Percentiles rank a stretch among this genome's conserved stretches.
Conservation (phyloP, 2,113 vertebrate species). For the Hippoglossus stenolepis region DNA sequence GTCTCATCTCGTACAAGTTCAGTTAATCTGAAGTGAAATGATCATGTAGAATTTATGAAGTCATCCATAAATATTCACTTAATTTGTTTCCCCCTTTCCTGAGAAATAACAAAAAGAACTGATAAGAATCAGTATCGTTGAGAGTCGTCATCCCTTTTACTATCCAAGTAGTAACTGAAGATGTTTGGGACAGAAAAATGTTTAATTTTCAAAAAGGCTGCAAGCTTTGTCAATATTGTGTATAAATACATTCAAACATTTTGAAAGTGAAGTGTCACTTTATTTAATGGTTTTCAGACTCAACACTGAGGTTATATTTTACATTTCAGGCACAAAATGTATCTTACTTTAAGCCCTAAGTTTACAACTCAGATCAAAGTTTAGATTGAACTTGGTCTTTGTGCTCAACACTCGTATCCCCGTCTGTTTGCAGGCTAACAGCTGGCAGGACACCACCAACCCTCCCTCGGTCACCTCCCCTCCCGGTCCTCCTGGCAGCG, state of each 20-base stretch:
- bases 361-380: no score
- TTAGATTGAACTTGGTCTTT: slow-evolving; percentile 1
- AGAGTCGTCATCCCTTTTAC: no score
- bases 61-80: background rate
- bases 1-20: background rate
- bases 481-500: slow-evolving; percentile 83
- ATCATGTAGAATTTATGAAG: background rate
- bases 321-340: background rate
- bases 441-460: slow-evolving; percentile 88
- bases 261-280: no score
- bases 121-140: no score
- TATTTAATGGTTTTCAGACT: no score
- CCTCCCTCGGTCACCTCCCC: slow-evolving; percentile 85
- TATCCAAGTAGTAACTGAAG: no score
- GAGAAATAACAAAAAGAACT: no score
- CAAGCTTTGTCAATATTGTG: no score
- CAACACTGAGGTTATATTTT: background rate
- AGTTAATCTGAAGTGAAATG: background rate
- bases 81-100: background rate
- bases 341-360: background rate
- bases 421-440: slow-evolving; percentile 81
- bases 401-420: background rate
- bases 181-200: no score
- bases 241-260: background rate
- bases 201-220: no score